Percentiles rank a stretch among this genome's conserved stretches.
Conservation (phyloP, 2,888 invertebrate species). For the Limnephilus lunatus region DNA sequence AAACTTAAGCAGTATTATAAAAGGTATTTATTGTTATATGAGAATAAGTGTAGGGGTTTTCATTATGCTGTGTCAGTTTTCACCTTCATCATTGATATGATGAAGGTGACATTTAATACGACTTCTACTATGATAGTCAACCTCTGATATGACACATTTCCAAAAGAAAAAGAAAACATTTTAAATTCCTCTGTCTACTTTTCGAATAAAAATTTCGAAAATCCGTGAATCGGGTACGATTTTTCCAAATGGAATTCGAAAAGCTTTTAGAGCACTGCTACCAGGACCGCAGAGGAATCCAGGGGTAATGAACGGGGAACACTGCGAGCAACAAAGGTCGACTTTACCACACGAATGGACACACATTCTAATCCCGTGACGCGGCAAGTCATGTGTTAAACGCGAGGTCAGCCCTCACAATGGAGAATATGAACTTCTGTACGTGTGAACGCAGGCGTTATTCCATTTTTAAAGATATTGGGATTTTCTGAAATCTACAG, state of each 20-base stretch:
- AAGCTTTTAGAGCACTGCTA: background rate
- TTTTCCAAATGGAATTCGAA: background rate
- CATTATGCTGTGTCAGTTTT: too few species aligned
- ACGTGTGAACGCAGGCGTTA: background rate
- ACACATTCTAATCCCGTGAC: conserved; percentile 36
- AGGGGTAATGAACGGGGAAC: background rate
- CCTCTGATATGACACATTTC: background rate
- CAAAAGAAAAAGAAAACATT: background rate
- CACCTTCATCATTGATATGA: too few species aligned
- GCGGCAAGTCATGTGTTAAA: conserved; percentile 11
- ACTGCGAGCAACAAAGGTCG: conserved; percentile 17
- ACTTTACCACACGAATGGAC: conserved; percentile 33
- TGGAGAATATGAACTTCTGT: background rate
- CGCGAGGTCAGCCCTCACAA: background rate
- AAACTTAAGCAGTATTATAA: too few species aligned
- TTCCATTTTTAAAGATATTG: background rate
- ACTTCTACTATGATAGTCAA: background rate
- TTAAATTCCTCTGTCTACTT: background rate
- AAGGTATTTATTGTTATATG: too few species aligned
- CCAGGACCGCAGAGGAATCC: background rate
- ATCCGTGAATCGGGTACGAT: background rate
- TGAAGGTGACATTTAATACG: too few species aligned
- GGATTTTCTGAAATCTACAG: background rate
- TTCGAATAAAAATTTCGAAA: background rate
- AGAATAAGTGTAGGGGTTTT: too few species aligned